Percentiles rank a stretch among this genome's conserved stretches.
phyloP scores from a whole-genome alignment of 2,888 invertebrate species.

The Hirtodrosophila confusa region DNA sequence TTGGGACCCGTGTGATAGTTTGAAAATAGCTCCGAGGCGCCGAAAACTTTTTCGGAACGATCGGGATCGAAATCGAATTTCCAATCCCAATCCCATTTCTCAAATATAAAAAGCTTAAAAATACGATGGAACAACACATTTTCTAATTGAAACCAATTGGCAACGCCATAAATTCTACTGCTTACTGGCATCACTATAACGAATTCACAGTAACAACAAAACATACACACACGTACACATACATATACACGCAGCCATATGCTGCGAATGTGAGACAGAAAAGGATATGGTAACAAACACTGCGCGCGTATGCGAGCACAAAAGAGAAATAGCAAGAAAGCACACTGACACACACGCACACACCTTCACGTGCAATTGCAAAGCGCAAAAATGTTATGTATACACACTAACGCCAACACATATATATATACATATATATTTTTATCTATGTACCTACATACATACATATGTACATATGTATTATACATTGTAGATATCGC shows the following conservation, averaged over 20 bases:
- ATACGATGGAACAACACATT: constrained; percentile 42
- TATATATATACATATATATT: constrained; percentile 34
- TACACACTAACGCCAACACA: constrained; percentile 51
- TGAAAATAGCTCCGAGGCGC: too few species aligned
- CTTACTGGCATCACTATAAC: constrained; percentile 66
- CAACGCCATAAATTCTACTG: constrained; percentile 37
- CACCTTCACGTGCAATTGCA: constrained; percentile 32
- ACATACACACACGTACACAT: constrained; percentile 42
- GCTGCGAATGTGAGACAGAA: constrained; percentile 54
- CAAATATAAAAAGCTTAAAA: background rate
- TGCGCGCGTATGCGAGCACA: constrained; percentile 53
- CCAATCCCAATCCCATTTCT: too few species aligned
- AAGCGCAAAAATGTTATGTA: constrained; percentile 61
- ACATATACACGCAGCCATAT: constrained; percentile 37
- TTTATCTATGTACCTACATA: too few species aligned
- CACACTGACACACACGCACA: constrained; percentile 31
- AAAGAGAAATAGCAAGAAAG: constrained; percentile 49
- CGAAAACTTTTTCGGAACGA: too few species aligned
- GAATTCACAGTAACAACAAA: constrained; percentile 72
- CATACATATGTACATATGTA: constrained; percentile 19
- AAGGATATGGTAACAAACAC: constrained; percentile 59
- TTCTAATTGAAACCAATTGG: constrained; percentile 23
- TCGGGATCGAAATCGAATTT: too few species aligned
- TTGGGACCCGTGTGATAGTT: too few species aligned
- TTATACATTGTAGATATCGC: constrained; percentile 36